Conservation (phyloP, 2,797 vertebrate genomes). For the Betta splendens region DNA sequence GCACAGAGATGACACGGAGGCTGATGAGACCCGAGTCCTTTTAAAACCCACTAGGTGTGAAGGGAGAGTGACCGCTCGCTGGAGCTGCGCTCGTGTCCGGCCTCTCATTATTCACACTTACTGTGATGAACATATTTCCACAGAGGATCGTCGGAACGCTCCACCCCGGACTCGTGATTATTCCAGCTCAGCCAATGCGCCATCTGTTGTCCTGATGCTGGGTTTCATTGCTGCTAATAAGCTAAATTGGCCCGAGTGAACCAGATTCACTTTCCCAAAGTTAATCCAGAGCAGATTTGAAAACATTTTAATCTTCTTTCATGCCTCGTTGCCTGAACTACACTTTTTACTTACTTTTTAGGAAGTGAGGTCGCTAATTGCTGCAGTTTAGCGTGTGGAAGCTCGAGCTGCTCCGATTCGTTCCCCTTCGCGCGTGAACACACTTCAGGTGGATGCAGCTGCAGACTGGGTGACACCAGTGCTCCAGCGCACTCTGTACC, state of each 20-base stretch:
- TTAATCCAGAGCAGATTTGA: not conserved
- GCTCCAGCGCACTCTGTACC: too few species aligned
- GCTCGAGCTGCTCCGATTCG: too few species aligned
- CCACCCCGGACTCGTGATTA: constrained; percentile 1
- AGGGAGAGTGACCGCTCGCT: constrained; percentile 8
- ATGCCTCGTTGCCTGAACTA: not conserved
- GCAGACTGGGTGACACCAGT: too few species aligned
- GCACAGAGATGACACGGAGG: not conserved
- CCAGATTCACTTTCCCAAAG: constrained; percentile 2
- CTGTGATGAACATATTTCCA: constrained; percentile 11
- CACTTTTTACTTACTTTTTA: too few species aligned
- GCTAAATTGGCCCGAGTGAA: constrained; percentile 15
- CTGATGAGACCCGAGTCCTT: constrained; percentile 16
- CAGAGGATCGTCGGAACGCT: constrained; percentile 24
- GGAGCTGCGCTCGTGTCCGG: constrained; percentile 1
- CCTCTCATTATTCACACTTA: constrained; percentile 3
- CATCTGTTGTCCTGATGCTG: constrained; percentile 27
- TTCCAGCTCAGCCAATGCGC: constrained; percentile 21
- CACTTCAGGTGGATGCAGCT: too few species aligned
- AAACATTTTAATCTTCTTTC: not conserved
- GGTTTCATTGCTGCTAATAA: constrained; percentile 20
- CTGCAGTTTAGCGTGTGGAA: too few species aligned
- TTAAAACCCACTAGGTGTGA: constrained; percentile 22
- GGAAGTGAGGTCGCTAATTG: too few species aligned
- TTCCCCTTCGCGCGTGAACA: too few species aligned